These are phyloP conservation scores for Plusia festucae DNA, from an alignment of 2,888 invertebrate genomes.

Conservation along the genomic window DNA sequence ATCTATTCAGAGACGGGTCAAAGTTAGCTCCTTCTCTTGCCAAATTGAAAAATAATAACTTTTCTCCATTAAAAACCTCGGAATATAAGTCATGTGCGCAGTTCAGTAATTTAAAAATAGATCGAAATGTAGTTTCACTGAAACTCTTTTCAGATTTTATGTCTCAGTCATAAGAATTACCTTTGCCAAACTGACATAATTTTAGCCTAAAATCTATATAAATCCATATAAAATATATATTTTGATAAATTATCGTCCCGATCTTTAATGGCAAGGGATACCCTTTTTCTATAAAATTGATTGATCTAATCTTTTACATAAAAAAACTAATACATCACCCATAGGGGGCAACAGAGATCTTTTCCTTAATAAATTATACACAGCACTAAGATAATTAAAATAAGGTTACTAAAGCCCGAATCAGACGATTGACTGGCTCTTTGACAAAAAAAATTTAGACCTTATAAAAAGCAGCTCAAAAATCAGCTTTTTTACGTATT, in stretches of 20 bases:
- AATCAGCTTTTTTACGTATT: too few relatives aligned
- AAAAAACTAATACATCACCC: background rate
- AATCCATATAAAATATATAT: slow-evolving; percentile 46
- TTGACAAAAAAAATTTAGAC: too few relatives aligned
- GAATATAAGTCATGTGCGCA: background rate
- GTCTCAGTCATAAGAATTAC: background rate
- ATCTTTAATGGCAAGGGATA: slow-evolving; percentile 6
- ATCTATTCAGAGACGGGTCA: background rate
- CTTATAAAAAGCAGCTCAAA: too few relatives aligned
- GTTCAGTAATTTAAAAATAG: background rate
- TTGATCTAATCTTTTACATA: background rate
- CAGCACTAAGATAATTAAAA: background rate
- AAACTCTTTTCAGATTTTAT: slow-evolving; percentile 3
- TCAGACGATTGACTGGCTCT: background rate
- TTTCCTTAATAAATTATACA: slow-evolving; percentile 6
- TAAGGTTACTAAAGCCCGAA: background rate
- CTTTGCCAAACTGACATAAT: background rate
- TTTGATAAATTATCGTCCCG: slow-evolving; percentile 6
- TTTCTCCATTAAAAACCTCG: background rate
- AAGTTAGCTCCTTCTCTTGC: background rate
- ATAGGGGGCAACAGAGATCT: slow-evolving; percentile 8
- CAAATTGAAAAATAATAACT: background rate
- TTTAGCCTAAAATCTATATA: slow-evolving; percentile 27
- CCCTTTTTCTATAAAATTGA: background rate
- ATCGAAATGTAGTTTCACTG: slow-evolving; percentile 6